Base-by-base conservation (phyloP, 2,888 invertebrate genomes). In the Volucella bombylans region DNA sequence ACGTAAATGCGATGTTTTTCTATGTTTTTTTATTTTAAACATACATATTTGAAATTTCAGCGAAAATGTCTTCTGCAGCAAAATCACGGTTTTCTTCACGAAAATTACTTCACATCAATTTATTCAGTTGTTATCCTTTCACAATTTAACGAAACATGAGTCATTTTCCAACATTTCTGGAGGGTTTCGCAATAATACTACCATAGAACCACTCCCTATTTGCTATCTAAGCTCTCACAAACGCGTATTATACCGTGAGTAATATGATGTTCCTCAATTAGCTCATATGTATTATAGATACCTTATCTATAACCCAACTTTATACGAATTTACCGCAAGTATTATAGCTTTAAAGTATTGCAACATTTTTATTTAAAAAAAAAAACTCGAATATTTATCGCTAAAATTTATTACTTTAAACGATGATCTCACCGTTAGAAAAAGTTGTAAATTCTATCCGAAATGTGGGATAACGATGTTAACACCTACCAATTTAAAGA, bases 401-500 rank as follows among this genome's bases (percentile, higher is more conserved):
- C 8, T 9, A n/a, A n/a, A 64, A 52, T 47, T 23, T 12, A 43
- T 15, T 31, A 18, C 15, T 57, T 49, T 65, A 41, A 67, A 67
- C 15, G 8, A 55, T 65, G 62, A 74, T 50, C 18, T 71, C 59
- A 59, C 59, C 31, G 9, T 10, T 11, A 43, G 41, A 72, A 43
- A 67, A 50, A 1, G 8, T 10, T 62, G 52, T 14, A 23, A 12
- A 14, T 31, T 31, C 38, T 72, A 62, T 38, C 23, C 62, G 38
- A 39, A 9, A 47, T 39, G 18, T 45, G 73, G 74, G 69, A 65
- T 67, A 83, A 82, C 31, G 64, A 59, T 65, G 93, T 95, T 8
- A 6, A 39, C 45, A 87, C 90, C 76, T 93, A 97, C 97, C 94
- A 97, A 92, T 93, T 97, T 97, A 77, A 96, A 93, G 79, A 95